Evolutionary conservation across 2,113 vertebrate species (phyloP).

Genomic region (Struthidea cinerea): DNA sequence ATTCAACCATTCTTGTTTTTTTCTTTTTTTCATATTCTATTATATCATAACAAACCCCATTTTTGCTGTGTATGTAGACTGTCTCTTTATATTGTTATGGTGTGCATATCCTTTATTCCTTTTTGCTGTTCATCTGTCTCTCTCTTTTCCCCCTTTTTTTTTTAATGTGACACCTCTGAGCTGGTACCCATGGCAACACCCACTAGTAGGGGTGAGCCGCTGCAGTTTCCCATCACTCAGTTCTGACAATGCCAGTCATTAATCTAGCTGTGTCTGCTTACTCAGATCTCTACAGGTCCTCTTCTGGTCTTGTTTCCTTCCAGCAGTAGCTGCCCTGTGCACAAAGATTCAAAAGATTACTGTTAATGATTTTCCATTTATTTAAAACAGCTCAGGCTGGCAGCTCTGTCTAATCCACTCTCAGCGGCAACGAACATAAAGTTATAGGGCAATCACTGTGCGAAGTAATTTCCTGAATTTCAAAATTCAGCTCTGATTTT

Average conservation of each 20-base stretch:
- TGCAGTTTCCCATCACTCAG: not conserved
- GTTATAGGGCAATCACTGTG: conserved; percentile 46
- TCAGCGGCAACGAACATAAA: conserved; percentile 43
- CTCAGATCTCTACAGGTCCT: conserved; percentile 51
- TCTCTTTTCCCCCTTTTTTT: not conserved
- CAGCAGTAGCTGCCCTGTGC: conserved; percentile 47
- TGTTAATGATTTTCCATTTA: conserved; percentile 72
- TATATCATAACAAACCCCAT: not conserved
- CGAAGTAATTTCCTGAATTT: conserved; percentile 17
- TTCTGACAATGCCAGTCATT: conserved; percentile 69
- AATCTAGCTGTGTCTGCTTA: conserved; percentile 44
- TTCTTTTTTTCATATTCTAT: conserved; percentile 17
- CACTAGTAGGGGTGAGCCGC: not conserved
- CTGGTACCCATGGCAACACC: conserved; percentile 78
- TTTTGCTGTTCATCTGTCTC: conserved; percentile 56
- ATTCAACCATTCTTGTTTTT: conserved; percentile 11
- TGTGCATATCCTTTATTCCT: conserved; percentile 23
- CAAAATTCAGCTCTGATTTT: conserved; percentile 42
- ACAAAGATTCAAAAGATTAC: conserved; percentile 62
- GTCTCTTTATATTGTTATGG: conserved; percentile 56
- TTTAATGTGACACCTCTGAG: conserved; percentile 65
- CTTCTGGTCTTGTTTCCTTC: conserved; percentile 55
- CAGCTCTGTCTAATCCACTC: conserved; percentile 64
- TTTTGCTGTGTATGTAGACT: conserved; percentile 4
- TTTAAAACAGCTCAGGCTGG: conserved; percentile 63